Evolutionary conservation across 2,888 invertebrate genomes (phyloP).

Genomic region (Hirtodrosophila histrioides): DNA sequence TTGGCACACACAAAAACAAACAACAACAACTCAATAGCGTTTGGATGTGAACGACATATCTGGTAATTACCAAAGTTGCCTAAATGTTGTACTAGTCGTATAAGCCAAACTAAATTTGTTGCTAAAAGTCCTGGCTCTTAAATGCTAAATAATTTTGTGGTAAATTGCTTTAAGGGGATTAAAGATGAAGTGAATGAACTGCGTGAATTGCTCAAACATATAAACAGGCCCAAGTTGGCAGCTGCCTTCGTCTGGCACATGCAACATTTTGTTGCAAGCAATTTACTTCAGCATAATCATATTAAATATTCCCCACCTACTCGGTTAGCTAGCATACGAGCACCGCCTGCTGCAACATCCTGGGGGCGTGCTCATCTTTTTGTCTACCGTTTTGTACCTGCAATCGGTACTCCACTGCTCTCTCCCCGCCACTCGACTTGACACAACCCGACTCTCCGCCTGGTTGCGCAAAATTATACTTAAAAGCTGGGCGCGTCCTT

Average conservation of each 20-base stretch:
- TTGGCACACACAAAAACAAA: slow-evolving; percentile 1
- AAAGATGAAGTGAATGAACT: slow-evolving; percentile 48
- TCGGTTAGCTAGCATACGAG: slow-evolving; percentile 51
- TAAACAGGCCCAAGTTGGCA: slow-evolving; percentile 25
- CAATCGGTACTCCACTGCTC: slow-evolving; percentile 24
- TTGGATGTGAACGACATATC: slow-evolving; percentile 3
- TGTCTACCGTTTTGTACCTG: slow-evolving; percentile 75
- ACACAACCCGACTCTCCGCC: not conserved
- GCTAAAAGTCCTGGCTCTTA: slow-evolving; percentile 8
- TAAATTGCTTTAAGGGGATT: slow-evolving; percentile 68
- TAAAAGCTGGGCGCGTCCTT: slow-evolving; percentile 74
- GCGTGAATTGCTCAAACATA: slow-evolving; percentile 24
- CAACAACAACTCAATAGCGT: not conserved
- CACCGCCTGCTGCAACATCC: slow-evolving; percentile 43
- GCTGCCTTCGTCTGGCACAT: slow-evolving; percentile 44
- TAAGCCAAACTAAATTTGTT: not conserved
- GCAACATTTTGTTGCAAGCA: slow-evolving; percentile 80
- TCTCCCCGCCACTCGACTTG: not conserved
- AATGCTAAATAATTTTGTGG: slow-evolving; percentile 49
- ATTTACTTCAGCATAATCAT: slow-evolving; percentile 79
- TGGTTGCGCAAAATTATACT: slow-evolving; percentile 63
- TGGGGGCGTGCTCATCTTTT: slow-evolving; percentile 73
- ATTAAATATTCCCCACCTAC: slow-evolving; percentile 78
- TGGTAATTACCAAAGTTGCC: slow-evolving; percentile 1
- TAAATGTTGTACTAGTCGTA: not conserved